Conservation (phyloP, 2,113 vertebrate species). For the Odocoileus hemionus region DNA sequence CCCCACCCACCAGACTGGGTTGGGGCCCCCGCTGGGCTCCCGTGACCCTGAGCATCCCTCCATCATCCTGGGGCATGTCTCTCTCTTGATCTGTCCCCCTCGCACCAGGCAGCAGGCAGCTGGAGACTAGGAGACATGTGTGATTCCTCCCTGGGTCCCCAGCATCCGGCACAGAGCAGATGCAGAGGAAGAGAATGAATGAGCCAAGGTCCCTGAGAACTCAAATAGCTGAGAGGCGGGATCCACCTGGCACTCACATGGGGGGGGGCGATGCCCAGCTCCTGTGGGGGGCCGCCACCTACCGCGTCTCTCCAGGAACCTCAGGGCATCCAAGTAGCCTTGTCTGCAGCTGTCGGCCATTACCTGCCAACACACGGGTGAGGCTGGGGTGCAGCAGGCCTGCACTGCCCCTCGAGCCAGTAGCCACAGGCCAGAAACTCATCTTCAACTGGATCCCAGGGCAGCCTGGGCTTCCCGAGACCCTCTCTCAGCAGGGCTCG, state of each 20-base stretch:
- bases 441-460: not conserved
- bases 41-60: not conserved
- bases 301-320: slow-evolving; percentile 62
- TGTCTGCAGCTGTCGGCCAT: slow-evolving; percentile 16
- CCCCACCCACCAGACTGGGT: no score
- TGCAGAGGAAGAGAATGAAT: rapidly evolving
- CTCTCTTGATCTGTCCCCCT: not conserved
- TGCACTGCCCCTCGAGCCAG: rapidly evolving
- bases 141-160: not conserved
- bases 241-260: rapidly evolving
- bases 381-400: no score
- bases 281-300: not conserved
- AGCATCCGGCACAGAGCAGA: not conserved
- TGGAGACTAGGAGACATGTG: not conserved
- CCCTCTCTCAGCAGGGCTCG: not conserved
- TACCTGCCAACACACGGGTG: not conserved
- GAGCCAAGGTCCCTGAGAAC: rapidly evolving
- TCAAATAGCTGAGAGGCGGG: rapidly evolving
- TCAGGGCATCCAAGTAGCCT: slow-evolving; percentile 60
- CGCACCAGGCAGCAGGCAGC: rapidly evolving
- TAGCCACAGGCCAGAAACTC: not conserved
- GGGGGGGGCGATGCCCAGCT: rapidly evolving
- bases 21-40: not conserved
- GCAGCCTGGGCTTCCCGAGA: not conserved
- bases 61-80: not conserved